Base-by-base conservation (phyloP, 2,113 vertebrate genomes). In the Trochalopteron elliotii region DNA sequence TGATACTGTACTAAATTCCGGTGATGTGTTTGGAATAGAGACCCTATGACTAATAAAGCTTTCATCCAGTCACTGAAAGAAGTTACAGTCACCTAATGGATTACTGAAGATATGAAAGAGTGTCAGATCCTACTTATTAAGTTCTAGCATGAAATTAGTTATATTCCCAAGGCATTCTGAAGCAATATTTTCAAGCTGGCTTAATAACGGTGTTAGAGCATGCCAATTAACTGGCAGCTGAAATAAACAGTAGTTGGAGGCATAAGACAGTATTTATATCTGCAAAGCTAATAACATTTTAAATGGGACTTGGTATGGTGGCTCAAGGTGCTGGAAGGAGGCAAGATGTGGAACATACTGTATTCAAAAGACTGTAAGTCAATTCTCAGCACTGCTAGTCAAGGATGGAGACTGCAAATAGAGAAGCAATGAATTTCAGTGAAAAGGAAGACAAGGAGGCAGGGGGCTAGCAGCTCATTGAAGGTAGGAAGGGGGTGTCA, bases 101-200 rank as follows among this genome's bases (percentile, higher is more conserved):
- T 98, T 98, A 96, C 93, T 96, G 96, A 97, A 96, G 96, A 97
- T 98, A 97, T 97, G 97, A 97, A 97, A 98, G 93, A 97, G 82
- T 90, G 88, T 97, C 79, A 81, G 97, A 98, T 97, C 88, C 93
- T 97, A 91, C 96, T 98, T 98, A 97, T 93, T 98, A 98, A 95
- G 95, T 97, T 98, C 95, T 97, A 98, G 97, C 97, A 98, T 97
- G 97, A 98, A 98, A 98, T 98, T 97, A 98, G 94, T 96, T 97
- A 95, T 97, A 98, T 97, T 98, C 97, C 97, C 97, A 89, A 97
- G 96, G 95, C 90, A 90, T 97, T 97, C 95, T 97, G 81, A 98
- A 97, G 98, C 94, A 98, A 95, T 98, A 97, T 97, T 97, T 97
- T 96, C 95, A 97, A 97, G 97, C 84, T 90, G 81, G 86, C 86